Conservation (phyloP, 2,888 invertebrate genomes). For the Drosophila limbata region DNA sequence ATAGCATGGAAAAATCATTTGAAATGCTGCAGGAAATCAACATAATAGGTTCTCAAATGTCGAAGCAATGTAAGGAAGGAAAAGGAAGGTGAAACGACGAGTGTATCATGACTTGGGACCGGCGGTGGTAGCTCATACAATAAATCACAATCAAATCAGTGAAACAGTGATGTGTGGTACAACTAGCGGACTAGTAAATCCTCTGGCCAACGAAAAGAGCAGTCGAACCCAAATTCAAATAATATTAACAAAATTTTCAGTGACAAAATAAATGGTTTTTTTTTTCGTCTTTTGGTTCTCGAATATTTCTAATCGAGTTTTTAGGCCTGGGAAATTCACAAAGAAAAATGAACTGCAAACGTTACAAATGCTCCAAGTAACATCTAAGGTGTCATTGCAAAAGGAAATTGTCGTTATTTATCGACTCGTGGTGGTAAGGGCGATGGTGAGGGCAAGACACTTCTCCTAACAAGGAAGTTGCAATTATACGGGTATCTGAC, state of each 20-base stretch:
- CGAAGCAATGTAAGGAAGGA: slow-evolving; percentile 16
- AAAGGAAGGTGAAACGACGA: neutral
- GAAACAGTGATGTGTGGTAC: slow-evolving; percentile 41
- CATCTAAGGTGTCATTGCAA: slow-evolving; percentile 15
- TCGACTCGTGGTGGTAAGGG: neutral
- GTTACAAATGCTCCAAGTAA: neutral
- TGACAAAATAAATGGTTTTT: too few relatives aligned
- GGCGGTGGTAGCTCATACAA: slow-evolving; percentile 48
- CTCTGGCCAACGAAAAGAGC: neutral
- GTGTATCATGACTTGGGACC: slow-evolving; percentile 10
- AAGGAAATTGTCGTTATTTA: slow-evolving; percentile 59
- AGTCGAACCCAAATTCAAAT: slow-evolving; percentile 41
- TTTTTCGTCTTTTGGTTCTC: neutral
- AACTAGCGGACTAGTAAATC: slow-evolving; percentile 49
- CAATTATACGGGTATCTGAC: slow-evolving; percentile 62
- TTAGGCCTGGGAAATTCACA: neutral
- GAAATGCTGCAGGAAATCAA: slow-evolving; percentile 57
- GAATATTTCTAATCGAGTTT: neutral
- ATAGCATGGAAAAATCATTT: slow-evolving; percentile 36
- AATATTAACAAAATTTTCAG: slow-evolving; percentile 31
- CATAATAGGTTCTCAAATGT: slow-evolving; percentile 65
- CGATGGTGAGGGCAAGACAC: slow-evolving; percentile 1
- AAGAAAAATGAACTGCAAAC: slow-evolving; percentile 2
- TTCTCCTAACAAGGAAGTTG: slow-evolving; percentile 68
- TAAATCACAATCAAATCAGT: slow-evolving; percentile 77